These are phyloP conservation scores for Bellardia pandia DNA, from an alignment of 2,888 invertebrate species.

Conservation along the genomic window DNA sequence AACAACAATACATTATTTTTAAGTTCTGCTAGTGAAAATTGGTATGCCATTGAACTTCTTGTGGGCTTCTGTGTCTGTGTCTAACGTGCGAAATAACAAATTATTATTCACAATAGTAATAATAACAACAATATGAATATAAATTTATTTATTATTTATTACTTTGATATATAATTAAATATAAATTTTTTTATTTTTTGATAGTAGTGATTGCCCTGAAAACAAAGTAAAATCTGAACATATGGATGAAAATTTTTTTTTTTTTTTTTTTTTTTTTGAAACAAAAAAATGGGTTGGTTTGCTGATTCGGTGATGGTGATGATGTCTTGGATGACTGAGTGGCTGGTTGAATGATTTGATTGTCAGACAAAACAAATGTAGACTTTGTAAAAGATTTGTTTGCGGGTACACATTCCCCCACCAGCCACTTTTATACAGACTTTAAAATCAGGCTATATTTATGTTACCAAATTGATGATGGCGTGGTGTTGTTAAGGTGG, in stretches of 20 bases:
- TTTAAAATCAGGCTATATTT: slow-evolving; percentile 9
- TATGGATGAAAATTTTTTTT: slow-evolving; percentile 18
- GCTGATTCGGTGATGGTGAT: background rate
- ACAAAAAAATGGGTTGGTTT: slow-evolving; percentile 21
- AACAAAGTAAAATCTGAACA: slow-evolving; percentile 21
- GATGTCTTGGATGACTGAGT: slow-evolving; percentile 54
- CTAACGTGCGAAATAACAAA: slow-evolving; percentile 46
- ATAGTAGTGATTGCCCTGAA: background rate
- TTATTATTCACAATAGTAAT: slow-evolving; percentile 40
- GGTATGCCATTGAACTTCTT: slow-evolving; percentile 45
- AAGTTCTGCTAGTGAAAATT: background rate
- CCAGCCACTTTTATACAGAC: background rate
- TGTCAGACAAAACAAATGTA: slow-evolving; percentile 59
- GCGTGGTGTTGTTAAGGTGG: background rate
- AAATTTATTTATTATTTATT: slow-evolving; percentile 36
- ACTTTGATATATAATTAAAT: slow-evolving; percentile 25
- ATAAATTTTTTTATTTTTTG: background rate
- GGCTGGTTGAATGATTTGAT: slow-evolving; percentile 49
- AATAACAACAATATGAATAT: background rate
- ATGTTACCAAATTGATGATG: slow-evolving; percentile 23
- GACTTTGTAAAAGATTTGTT: slow-evolving; percentile 52
- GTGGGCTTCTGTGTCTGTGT: background rate
- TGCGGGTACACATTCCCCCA: background rate
- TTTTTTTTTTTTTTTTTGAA: background rate
- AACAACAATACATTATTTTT: slow-evolving; percentile 1